These are phyloP conservation scores for Choreutis nemorana DNA, from an alignment of 2,888 invertebrate genomes.

Conservation along the genomic window DNA sequence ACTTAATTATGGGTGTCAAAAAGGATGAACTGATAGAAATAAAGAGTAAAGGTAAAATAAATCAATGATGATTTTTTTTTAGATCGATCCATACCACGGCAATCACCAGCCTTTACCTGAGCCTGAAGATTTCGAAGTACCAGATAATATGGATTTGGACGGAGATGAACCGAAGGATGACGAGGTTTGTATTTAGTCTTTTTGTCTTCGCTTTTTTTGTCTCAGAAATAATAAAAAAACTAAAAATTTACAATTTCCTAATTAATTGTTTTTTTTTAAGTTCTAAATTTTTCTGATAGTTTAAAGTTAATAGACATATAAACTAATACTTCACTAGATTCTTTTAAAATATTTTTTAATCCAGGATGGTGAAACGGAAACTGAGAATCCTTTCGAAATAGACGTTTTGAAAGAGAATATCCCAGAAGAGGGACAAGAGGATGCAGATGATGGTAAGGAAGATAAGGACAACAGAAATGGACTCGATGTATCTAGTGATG, in stretches of 20 bases:
- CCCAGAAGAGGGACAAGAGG: conserved; percentile 36
- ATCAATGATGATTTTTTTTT: conserved; percentile 8
- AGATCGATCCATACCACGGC: conserved; percentile 82
- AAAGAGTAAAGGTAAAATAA: neutral
- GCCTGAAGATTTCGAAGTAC: conserved; percentile 86
- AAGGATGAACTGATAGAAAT: too few relatives aligned
- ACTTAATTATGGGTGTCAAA: too few relatives aligned
- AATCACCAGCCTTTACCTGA: conserved; percentile 80
- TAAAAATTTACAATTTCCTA: too few relatives aligned
- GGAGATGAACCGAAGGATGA: conserved; percentile 71
- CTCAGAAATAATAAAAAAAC: neutral
- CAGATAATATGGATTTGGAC: conserved; percentile 86
- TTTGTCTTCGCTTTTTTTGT: neutral
- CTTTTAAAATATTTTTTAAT: too few relatives aligned
- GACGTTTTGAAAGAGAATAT: conserved; percentile 76
- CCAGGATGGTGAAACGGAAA: conserved; percentile 66
- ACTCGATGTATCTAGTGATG: conserved; percentile 56
- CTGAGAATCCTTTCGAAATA: conserved; percentile 87
- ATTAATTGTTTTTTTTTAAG: too few relatives aligned
- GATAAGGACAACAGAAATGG: conserved; percentile 43
- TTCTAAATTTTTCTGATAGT: neutral
- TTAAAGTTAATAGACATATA: too few relatives aligned
- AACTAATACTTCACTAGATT: too few relatives aligned
- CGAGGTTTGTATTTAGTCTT: conserved; percentile 23
- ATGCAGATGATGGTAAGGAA: conserved; percentile 37